Evolutionary conservation across 2,797 vertebrate species (phyloP).

Genomic region (Chanos chanos): DNA sequence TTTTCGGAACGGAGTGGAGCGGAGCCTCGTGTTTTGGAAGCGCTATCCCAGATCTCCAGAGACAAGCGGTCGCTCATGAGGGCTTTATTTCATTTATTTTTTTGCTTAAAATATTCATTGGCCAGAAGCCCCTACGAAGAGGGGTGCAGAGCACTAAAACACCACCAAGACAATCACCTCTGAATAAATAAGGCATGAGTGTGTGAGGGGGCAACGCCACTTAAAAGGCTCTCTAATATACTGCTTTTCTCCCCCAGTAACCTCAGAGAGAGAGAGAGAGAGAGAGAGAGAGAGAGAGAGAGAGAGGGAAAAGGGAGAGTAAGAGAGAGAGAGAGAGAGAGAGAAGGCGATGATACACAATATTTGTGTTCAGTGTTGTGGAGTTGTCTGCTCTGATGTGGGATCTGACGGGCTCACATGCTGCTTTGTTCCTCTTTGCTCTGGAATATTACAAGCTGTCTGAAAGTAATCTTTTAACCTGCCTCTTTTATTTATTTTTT

Average conservation of each 20-base stretch:
- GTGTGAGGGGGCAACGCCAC: constrained; percentile 41
- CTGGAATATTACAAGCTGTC: constrained; percentile 61
- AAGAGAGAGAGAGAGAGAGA: constrained; percentile 1
- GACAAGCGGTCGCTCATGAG: constrained; percentile 50
- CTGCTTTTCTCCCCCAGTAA: constrained; percentile 21
- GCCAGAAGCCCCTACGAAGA: constrained; percentile 37
- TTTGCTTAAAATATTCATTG: constrained; percentile 56
- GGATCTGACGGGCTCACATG: constrained; percentile 51
- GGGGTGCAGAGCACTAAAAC: constrained; percentile 41
- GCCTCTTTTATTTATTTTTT: constrained; percentile 46
- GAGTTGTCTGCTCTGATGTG: constrained; percentile 52
- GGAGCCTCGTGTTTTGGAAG: constrained; percentile 36
- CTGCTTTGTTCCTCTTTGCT: constrained; percentile 45
- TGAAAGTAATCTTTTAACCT: constrained; percentile 55
- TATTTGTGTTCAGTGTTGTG: constrained; percentile 61
- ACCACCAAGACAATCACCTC: constrained; percentile 53
- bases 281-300: not conserved
- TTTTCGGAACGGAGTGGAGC: constrained; percentile 22
- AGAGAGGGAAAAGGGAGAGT: constrained; percentile 2
- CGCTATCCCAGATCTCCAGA: constrained; percentile 45
- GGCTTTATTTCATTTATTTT: constrained; percentile 57
- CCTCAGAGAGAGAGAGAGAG: constrained; percentile 27
- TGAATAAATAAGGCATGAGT: constrained; percentile 67
- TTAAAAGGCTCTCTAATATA: constrained; percentile 55
- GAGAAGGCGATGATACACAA: constrained; percentile 37